Conservation (phyloP, 2,113 vertebrate species). For the Rynchops niger region DNA sequence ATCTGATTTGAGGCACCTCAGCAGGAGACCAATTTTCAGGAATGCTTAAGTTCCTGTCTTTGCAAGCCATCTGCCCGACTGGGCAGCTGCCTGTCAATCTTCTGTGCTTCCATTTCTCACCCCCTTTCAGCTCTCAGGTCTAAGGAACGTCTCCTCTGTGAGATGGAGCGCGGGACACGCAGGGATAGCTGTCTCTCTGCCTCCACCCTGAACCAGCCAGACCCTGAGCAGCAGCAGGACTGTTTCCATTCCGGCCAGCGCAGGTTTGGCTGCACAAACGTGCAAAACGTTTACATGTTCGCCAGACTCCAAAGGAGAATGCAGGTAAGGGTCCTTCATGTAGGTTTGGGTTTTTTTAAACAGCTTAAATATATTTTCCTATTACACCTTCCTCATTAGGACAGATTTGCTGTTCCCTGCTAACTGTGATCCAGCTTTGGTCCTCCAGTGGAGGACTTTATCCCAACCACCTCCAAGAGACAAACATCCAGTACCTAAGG, state of each 20-base stretch:
- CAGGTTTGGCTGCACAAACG: background rate
- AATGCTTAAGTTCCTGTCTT: background rate
- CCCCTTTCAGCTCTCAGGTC: background rate
- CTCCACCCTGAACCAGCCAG: background rate
- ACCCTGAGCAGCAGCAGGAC: background rate
- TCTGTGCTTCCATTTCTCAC: background rate
- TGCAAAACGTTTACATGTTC: background rate
- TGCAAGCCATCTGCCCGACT: background rate
- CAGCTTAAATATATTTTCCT: background rate
- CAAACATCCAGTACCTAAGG: background rate
- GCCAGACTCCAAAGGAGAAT: background rate
- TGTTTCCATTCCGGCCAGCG: background rate
- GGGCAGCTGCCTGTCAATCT: background rate
- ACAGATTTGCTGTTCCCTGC: background rate
- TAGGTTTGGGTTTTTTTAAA: background rate
- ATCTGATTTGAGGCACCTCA: background rate
- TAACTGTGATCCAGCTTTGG: background rate
- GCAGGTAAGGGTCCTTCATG: background rate
- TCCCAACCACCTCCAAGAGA: background rate
- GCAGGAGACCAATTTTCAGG: background rate
- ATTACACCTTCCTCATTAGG: background rate
- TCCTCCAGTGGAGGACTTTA: background rate
- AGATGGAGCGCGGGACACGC: fast-evolving
- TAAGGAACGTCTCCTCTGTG: background rate
- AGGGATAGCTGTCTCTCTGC: background rate